Evolutionary conservation across 2,113 vertebrate genomes (phyloP).

Genomic region (Notiomystis cincta): DNA sequence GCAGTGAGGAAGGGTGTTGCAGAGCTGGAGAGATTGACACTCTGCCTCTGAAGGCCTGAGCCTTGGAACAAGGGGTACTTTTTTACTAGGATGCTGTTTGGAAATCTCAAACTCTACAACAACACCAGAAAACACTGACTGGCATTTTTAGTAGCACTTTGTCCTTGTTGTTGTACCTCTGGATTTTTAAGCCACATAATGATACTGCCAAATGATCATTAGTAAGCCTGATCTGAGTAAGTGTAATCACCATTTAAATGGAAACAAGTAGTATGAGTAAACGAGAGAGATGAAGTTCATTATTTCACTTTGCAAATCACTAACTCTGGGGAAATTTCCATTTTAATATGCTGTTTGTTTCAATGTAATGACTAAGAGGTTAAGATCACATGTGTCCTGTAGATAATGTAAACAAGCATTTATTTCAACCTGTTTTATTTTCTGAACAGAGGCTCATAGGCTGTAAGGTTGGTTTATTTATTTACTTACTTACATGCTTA

Average conservation of each 20-base stretch:
- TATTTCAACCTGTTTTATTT: conserved; percentile 15
- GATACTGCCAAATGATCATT: not conserved
- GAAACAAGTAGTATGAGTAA: conserved; percentile 14
- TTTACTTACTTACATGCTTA: not conserved
- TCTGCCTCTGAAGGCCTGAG: not conserved
- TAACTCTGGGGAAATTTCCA: conserved; percentile 21
- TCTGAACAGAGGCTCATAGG: not conserved
- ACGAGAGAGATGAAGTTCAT: not conserved
- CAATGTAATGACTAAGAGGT: not conserved
- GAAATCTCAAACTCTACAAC: not conserved
- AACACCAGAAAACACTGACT: not conserved
- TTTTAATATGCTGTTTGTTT: conserved; percentile 35
- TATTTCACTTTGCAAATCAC: conserved; percentile 50
- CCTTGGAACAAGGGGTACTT: not conserved
- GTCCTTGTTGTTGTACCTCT: not conserved
- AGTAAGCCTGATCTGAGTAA: not conserved
- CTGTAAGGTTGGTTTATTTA: not conserved
- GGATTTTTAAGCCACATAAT: not conserved
- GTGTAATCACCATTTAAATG: conserved; percentile 24
- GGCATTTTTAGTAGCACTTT: not conserved
- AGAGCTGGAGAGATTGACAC: not conserved
- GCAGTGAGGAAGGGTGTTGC: not conserved
- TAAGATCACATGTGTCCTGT: conserved; percentile 3
- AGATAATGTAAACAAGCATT: conserved; percentile 12
- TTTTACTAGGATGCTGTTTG: not conserved